A percentile compares a stretch with the other conserved stretches of the same genome.
Evolutionary conservation across 2,113 vertebrate genomes (phyloP).

Genomic region (Pangasianodon hypophthalmus): DNA sequence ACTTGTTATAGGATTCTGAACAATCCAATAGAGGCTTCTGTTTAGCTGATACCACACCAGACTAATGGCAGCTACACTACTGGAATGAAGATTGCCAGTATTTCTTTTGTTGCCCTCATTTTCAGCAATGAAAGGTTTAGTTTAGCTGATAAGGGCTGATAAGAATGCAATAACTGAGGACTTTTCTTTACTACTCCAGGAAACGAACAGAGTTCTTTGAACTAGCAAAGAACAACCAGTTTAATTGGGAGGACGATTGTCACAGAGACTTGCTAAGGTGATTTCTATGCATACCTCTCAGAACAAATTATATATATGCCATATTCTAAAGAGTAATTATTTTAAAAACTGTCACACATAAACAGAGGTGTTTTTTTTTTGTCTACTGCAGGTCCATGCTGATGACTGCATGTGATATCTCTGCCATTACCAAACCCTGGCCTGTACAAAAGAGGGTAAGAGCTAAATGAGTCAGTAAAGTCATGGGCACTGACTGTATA

Average conservation of each 20-base stretch:
- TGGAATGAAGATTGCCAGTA: neutral
- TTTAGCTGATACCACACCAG: neutral
- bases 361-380: neutral
- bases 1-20: neutral
- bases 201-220: constrained; percentile 91
- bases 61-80: neutral
- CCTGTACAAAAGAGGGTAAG: constrained; percentile 93
- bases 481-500: neutral
- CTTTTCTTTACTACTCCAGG: constrained; percentile 56
- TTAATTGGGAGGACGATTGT: constrained; percentile 84
- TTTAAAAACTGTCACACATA: neutral
- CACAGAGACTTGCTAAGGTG: constrained; percentile 93
- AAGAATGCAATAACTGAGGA: neutral
- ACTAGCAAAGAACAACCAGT: constrained; percentile 88
- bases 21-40: neutral
- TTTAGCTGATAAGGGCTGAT: neutral
- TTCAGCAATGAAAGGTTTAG: neutral
- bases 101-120: neutral
- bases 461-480: neutral
- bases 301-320: neutral
- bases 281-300: neutral
- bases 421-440: constrained; percentile 99
- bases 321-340: neutral
- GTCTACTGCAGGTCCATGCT: constrained; percentile 86
- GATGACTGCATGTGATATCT: constrained; percentile 98